A percentile compares a stretch with the other conserved stretches of the same genome.
Evolutionary conservation across 1,140 invertebrate genomes (phyloP).

Genomic region (Drosophila funebris): DNA sequence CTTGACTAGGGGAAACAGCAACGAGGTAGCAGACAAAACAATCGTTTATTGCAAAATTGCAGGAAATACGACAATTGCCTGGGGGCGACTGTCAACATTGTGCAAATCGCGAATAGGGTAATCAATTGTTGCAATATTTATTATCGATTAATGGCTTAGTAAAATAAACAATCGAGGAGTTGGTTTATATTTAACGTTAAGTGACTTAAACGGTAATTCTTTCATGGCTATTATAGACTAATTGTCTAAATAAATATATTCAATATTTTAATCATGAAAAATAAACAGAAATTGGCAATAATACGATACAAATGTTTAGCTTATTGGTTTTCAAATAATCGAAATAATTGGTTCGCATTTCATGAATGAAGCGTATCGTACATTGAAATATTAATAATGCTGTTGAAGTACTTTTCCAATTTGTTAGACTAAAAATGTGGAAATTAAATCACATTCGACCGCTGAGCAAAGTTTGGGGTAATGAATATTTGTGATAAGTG

Average conservation of each 20-base stretch:
- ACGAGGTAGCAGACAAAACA: conserved; percentile 18
- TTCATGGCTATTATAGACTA: background rate
- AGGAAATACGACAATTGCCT: background rate
- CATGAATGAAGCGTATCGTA: background rate
- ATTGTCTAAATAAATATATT: conserved; percentile 1
- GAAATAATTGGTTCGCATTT: background rate
- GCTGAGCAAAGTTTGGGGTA: background rate
- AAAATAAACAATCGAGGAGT: background rate
- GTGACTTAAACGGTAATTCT: background rate
- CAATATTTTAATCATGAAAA: background rate
- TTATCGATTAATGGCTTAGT: background rate
- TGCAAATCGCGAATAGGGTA: background rate
- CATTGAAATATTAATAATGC: background rate
- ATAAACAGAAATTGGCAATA: background rate
- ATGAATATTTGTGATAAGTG: conserved; percentile 3
- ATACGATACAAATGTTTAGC: no score
- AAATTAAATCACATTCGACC: background rate
- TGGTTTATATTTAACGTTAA: background rate
- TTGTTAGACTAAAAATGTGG: background rate
- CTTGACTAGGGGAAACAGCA: conserved; percentile 8
- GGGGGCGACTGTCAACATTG: conserved; percentile 13
- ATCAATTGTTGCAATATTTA: conserved; percentile 15
- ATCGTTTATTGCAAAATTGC: conserved; percentile 14
- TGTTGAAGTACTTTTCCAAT: background rate
- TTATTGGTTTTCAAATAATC: no score